These are phyloP conservation scores for Mactromeris polynyma DNA, from an alignment of 2,888 invertebrate species.

Conservation along the genomic window DNA sequence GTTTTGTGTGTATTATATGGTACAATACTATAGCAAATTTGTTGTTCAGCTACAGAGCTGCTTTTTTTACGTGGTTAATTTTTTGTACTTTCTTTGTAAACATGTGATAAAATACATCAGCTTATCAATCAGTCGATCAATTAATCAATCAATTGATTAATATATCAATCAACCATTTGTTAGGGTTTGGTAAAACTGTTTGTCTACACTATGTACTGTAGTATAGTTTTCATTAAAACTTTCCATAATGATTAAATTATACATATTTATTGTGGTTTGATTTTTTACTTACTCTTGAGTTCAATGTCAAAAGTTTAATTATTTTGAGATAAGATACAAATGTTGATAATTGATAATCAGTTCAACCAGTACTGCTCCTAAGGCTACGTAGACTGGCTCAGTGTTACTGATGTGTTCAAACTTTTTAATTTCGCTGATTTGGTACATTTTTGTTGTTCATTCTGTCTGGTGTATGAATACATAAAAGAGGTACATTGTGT, in stretches of 20 bases:
- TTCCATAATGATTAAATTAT: no score
- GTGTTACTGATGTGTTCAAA: not conserved
- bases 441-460: no score
- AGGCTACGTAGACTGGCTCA: not conserved
- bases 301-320: conserved; percentile 6
- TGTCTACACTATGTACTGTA: no score
- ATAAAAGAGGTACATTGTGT: no score
- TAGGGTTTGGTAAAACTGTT: no score
- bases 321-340: not conserved
- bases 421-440: no score
- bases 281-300: not conserved
- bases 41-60: not conserved
- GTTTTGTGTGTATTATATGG: not conserved
- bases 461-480: no score
- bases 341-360: not conserved
- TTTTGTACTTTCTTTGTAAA: no score
- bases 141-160: not conserved
- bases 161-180: no score
- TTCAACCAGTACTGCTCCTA: not conserved
- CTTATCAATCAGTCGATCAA: not conserved
- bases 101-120: no score
- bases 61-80: not conserved
- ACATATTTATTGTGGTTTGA: not conserved
- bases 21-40: no score
- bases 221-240: no score